These are phyloP conservation scores for Aix galericulata DNA, from an alignment of 2,113 vertebrate genomes.

Conservation along the genomic window DNA sequence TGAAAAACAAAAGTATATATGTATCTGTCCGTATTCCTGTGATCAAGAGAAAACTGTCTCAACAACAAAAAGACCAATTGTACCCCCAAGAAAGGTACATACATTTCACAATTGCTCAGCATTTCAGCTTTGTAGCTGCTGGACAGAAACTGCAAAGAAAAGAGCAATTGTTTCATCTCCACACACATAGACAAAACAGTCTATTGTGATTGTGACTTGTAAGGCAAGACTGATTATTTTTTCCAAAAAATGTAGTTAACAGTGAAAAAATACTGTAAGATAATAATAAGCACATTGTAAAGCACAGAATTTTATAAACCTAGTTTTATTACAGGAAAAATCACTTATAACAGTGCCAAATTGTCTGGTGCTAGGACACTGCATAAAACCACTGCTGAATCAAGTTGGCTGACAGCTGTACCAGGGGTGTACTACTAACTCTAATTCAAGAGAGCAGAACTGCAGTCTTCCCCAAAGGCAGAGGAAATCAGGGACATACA, in stretches of 20 bases:
- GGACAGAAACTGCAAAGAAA: not conserved
- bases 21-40: not conserved
- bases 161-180: not conserved
- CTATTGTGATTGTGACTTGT: constrained; percentile 26
- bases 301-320: not conserved
- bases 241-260: not conserved
- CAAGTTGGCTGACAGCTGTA: not conserved
- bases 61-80: not conserved
- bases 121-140: not conserved
- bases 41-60: not conserved
- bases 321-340: not conserved
- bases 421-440: not conserved
- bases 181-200: not conserved
- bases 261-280: not conserved
- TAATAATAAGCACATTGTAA: not conserved
- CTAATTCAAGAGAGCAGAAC: not conserved
- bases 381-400: not conserved
- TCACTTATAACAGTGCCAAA: not conserved
- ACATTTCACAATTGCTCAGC: not conserved
- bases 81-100: not conserved
- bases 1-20: not conserved
- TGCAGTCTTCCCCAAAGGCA: not conserved
- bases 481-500: not conserved
- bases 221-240: not conserved
- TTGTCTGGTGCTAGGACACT: not conserved